Evolutionary conservation across 1,140 invertebrate species (phyloP).

Genomic region (Lutraria rhynchaena): DNA sequence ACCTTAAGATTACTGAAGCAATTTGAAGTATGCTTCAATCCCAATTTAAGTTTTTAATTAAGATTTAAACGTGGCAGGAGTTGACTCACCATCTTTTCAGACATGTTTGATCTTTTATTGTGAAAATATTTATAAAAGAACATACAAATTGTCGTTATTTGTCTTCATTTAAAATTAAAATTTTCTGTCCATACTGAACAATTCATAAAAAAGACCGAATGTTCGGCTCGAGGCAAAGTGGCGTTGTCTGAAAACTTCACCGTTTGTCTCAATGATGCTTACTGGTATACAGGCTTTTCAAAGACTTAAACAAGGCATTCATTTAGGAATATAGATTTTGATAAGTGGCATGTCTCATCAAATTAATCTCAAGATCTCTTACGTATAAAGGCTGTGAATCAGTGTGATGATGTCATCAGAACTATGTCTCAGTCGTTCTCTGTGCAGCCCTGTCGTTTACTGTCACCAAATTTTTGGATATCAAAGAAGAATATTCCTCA

Average conservation of each 20-base stretch:
- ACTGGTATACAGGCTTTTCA: background rate
- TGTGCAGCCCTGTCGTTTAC: too few species aligned
- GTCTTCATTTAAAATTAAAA: slow-evolving; percentile 42
- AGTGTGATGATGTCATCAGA: background rate
- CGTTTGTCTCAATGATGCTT: slow-evolving; percentile 35
- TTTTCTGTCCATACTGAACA: background rate
- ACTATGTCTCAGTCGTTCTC: too few species aligned
- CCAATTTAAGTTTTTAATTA: slow-evolving; percentile 55
- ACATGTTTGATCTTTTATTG: slow-evolving; percentile 30
- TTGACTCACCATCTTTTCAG: slow-evolving; percentile 44
- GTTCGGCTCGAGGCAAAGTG: slow-evolving; percentile 12
- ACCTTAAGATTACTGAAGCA: slow-evolving; percentile 2
- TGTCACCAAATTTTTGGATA: too few species aligned
- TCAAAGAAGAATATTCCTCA: too few species aligned
- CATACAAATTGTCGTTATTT: slow-evolving; percentile 15
- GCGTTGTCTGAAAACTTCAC: background rate
- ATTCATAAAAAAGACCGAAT: slow-evolving; percentile 8
- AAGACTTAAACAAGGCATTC: slow-evolving; percentile 23
- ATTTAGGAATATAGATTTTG: slow-evolving; percentile 37
- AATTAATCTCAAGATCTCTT: slow-evolving; percentile 12
- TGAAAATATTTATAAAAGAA: slow-evolving; percentile 26
- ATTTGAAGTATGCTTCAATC: slow-evolving; percentile 21
- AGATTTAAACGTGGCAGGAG: slow-evolving; percentile 35
- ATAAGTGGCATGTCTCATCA: slow-evolving; percentile 36
- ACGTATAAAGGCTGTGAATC: background rate